Base-by-base conservation (phyloP, 2,888 invertebrate genomes). In the Hofmannophila pseudospretella region DNA sequence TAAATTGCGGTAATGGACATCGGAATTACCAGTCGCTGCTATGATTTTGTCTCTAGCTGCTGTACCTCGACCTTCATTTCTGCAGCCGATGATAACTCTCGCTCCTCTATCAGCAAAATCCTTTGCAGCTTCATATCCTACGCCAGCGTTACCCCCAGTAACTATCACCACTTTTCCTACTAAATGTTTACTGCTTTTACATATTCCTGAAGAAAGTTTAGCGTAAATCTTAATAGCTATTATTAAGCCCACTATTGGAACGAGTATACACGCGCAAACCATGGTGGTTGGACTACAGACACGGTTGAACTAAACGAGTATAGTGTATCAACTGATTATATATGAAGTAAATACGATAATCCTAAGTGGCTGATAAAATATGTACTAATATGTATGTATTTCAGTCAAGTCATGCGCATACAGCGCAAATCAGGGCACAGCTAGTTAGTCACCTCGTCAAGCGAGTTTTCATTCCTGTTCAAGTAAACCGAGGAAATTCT, bases 141-240 rank as follows among this genome's bases (percentile, higher is more conserved):
- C 94, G 3, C 95, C 96, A 49, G 91, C 89, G 47, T 93, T 96
- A 32, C 93, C 94, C 11, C 96, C 96, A 7, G 96, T 96, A 22
- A 96, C 89, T 34, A 96, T 88, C 8, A 93, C 93, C 2, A 93
- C 93, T 85, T 96, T 96, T 1, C 94, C 95, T 32, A 92, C 88
- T 90, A 96, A 55, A 51, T 77, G 73, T 38, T 50, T 66, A 39
- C 64, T 76, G 39, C 59, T 59, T 44, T 50, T 67, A 42, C 71
- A 69, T 36, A 69, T 55, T 30, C 76, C 78, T 4, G 58, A 55
- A 16, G 69, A 64, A 32, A 75, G 7, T 30, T 27, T 16, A 20
- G 41, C 1, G 56, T 52, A 36, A 11, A 64, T 10, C 44, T 54
- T 45, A 9, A 60, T 7, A 19, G 44, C 5, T 16, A 50, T 2